These are phyloP conservation scores for Synanthedon vespiformis DNA, from an alignment of 2,888 invertebrate species.

Conservation along the genomic window DNA sequence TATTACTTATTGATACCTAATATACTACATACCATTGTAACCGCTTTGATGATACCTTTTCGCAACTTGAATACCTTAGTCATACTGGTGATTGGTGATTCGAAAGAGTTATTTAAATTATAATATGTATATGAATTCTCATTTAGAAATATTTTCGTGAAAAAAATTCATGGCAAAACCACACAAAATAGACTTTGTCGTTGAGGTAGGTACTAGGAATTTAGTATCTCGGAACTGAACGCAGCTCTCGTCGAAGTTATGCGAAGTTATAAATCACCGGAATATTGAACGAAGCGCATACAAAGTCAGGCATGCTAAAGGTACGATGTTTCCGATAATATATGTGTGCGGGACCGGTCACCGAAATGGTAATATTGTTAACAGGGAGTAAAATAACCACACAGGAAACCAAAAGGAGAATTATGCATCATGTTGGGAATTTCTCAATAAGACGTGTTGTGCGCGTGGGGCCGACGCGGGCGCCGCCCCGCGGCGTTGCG, in stretches of 20 bases:
- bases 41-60: too few relatives aligned
- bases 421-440: conserved; percentile 65
- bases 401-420: conserved; percentile 58
- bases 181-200: not conserved
- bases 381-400: conserved; percentile 61
- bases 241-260: conserved; percentile 14
- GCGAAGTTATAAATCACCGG: conserved; percentile 40
- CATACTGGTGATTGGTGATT: too few relatives aligned
- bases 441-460: conserved; percentile 63
- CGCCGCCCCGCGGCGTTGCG: conserved; percentile 55
- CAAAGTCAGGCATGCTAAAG: conserved; percentile 24
- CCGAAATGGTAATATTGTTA: conserved; percentile 67
- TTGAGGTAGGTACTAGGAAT: not conserved
- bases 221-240: conserved; percentile 3
- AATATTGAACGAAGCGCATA: conserved; percentile 24
- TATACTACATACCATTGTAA: too few relatives aligned
- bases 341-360: conserved; percentile 51
- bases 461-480: conserved; percentile 61
- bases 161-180: not conserved
- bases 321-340: conserved; percentile 38
- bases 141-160: too few relatives aligned
- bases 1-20: too few relatives aligned
- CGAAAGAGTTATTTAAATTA: too few relatives aligned
- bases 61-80: too few relatives aligned
- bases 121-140: too few relatives aligned